Conservation (phyloP, 2,888 invertebrate species). For the Volucella inanis region DNA sequence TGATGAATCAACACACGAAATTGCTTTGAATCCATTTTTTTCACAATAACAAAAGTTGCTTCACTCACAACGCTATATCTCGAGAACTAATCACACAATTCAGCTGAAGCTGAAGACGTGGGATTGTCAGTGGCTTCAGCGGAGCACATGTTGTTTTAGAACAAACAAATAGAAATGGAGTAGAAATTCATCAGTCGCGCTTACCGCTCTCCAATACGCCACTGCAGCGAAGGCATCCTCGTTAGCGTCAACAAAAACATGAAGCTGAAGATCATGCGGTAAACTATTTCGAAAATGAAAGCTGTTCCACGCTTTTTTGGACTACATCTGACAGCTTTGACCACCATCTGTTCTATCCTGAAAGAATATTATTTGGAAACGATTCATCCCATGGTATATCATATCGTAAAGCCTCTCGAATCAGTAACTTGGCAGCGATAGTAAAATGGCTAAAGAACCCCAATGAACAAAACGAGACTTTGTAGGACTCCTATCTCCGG, state of each 20-base stretch:
- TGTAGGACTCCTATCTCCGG: background rate
- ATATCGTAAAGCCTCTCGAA: constrained; percentile 9
- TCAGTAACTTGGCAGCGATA: constrained; percentile 7
- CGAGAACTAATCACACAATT: no score
- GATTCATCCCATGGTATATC: constrained; percentile 31
- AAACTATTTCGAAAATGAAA: constrained; percentile 10
- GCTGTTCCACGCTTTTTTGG: background rate
- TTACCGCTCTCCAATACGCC: constrained; percentile 16
- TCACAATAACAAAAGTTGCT: no score
- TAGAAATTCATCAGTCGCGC: background rate
- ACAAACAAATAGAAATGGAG: background rate
- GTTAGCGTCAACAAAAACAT: constrained; percentile 38
- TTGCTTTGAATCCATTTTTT: no score
- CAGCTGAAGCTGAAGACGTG: no score
- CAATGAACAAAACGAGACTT: background rate
- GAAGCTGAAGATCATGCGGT: constrained; percentile 16
- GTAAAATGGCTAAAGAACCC: constrained; percentile 15
- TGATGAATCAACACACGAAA: no score
- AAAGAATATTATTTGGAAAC: constrained; percentile 5
- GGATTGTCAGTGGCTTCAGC: background rate
- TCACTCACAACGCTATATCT: no score
- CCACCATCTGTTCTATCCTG: constrained; percentile 17
- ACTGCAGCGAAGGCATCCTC: constrained; percentile 32
- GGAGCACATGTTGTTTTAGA: background rate
- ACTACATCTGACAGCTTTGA: constrained; percentile 3